Evolutionary conservation across 2,888 invertebrate species (phyloP).

Genomic region (Pogonocherus hispidulus): DNA sequence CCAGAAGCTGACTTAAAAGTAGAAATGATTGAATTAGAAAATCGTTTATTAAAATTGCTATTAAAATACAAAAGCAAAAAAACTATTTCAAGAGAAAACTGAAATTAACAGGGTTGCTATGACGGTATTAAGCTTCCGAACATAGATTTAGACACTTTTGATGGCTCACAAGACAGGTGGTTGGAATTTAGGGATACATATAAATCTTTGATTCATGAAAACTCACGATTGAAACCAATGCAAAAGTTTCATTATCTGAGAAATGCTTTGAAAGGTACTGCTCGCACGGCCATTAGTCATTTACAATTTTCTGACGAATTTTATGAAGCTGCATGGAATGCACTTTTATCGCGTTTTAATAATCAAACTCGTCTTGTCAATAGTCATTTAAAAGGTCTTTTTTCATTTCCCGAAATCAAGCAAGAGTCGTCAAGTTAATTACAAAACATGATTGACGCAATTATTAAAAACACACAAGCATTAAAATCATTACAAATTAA

Average conservation of each 20-base stretch:
- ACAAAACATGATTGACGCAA: background rate
- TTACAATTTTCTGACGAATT: background rate
- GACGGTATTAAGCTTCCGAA: background rate
- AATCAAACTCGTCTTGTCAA: too few relatives aligned
- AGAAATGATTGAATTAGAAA: too few relatives aligned
- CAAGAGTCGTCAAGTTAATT: too few relatives aligned
- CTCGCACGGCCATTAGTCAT: background rate
- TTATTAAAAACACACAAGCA: constrained; percentile 11
- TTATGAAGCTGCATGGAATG: background rate
- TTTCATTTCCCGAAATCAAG: too few relatives aligned
- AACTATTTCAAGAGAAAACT: too few relatives aligned
- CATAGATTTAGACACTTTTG: background rate
- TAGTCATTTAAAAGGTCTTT: too few relatives aligned
- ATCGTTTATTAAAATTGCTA: too few relatives aligned
- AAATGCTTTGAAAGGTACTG: background rate
- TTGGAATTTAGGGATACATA: background rate
- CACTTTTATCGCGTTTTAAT: background rate
- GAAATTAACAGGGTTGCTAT: too few relatives aligned
- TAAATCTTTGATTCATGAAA: background rate
- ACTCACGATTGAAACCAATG: background rate
- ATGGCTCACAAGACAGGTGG: background rate
- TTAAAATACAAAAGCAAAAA: too few relatives aligned
- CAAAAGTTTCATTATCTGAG: constrained; percentile 6
- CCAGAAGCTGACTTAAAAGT: too few relatives aligned
- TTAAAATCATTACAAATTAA: background rate